A percentile compares a stretch with the other conserved stretches of the same genome.
These are phyloP conservation scores for Alsophila aescularia DNA, from an alignment of 2,888 invertebrate species.

Conservation along the genomic window DNA sequence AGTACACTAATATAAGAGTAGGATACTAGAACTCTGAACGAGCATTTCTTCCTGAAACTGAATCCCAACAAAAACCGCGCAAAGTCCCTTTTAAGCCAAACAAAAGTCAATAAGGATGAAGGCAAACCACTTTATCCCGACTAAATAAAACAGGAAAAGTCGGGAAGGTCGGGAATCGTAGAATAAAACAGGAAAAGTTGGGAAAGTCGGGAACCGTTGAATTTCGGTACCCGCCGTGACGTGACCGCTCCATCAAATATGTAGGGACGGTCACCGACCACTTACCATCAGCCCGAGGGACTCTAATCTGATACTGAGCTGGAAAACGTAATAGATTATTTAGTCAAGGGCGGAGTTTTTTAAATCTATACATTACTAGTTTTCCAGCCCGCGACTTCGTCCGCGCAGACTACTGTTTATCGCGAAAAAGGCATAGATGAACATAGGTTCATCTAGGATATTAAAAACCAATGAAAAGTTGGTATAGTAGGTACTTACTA, in stretches of 20 bases:
- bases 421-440: too few relatives aligned
- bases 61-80: slow-evolving; percentile 5
- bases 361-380: too few relatives aligned
- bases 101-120: slow-evolving; percentile 22
- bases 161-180: slow-evolving; percentile 2
- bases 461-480: too few relatives aligned
- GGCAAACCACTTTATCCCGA: slow-evolving; percentile 27
- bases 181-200: slow-evolving; percentile 29
- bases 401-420: too few relatives aligned
- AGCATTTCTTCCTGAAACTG: not conserved
- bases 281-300: slow-evolving; percentile 11
- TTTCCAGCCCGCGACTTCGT: too few relatives aligned
- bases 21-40: not conserved
- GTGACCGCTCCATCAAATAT: slow-evolving; percentile 18
- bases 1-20: not conserved
- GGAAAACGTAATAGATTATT: slow-evolving; percentile 19
- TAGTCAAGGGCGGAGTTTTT: slow-evolving; percentile 9
- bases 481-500: too few relatives aligned
- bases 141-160: slow-evolving; percentile 32
- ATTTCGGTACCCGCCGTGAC: not conserved
- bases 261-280: slow-evolving; percentile 14
- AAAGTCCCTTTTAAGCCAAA: slow-evolving; percentile 16
- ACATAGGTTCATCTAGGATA: too few relatives aligned
- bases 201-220: not conserved
- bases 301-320: slow-evolving; percentile 15